A percentile compares a stretch with the other conserved stretches of the same genome.
Conservation (phyloP, 2,888 invertebrate species). For the Nemurella pictetii region DNA sequence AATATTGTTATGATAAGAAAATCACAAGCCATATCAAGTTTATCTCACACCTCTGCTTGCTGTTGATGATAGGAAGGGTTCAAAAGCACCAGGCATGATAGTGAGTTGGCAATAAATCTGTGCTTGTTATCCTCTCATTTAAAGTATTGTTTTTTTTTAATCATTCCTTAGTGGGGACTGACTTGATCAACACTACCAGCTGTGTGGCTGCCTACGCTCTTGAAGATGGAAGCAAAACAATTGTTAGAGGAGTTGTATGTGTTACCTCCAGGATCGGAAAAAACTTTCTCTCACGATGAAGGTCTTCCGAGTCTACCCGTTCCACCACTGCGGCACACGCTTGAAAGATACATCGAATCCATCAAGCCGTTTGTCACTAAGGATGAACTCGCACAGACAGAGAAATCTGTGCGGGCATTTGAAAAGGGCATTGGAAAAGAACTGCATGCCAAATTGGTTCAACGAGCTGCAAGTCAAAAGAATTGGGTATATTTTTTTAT, state of each 20-base stretch:
- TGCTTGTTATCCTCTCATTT: background rate
- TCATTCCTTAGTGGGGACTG: background rate
- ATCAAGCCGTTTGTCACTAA: conserved; percentile 55
- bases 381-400: conserved; percentile 54
- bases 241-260: conserved; percentile 21
- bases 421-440: conserved; percentile 55
- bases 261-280: conserved; percentile 26
- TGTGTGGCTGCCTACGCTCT: background rate
- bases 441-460: conserved; percentile 54
- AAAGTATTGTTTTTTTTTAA: background rate
- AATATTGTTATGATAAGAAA: background rate
- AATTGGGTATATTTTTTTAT: conserved; percentile 56
- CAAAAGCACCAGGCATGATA: no score
- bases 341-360: conserved; percentile 58
- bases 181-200: no score
- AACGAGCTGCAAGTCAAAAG: conserved; percentile 52
- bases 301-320: conserved; percentile 58
- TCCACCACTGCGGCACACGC: conserved; percentile 56
- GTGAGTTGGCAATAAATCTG: background rate
- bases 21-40: background rate
- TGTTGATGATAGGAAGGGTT: no score
- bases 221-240: background rate
- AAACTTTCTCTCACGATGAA: conserved; percentile 58
- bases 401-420: conserved; percentile 55
- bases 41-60: background rate